phyloP scores from a whole-genome alignment of 2,113 vertebrate species.

The Scatophagus argus region DNA sequence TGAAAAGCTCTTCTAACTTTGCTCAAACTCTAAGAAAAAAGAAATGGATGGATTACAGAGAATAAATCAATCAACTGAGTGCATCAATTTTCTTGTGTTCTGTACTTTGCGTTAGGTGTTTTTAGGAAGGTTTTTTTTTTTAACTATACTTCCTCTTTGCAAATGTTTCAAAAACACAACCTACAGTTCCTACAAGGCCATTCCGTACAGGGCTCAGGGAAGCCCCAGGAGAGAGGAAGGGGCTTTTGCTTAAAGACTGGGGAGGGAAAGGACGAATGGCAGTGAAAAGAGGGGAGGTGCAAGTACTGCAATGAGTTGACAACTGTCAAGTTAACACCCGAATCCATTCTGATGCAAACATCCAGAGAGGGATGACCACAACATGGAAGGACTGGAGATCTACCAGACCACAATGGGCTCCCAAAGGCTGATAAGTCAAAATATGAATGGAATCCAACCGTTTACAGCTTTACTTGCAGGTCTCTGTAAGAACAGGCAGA shows the following conservation, averaged over 20 bases:
- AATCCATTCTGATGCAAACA: conserved; percentile 83
- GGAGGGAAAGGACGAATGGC: conserved; percentile 69
- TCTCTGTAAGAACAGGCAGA: conserved; percentile 17
- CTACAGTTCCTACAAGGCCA: conserved; percentile 68
- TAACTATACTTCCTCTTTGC: conserved; percentile 28
- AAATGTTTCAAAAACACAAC: conserved; percentile 63
- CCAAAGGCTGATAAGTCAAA: conserved; percentile 18
- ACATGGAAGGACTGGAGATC: conserved; percentile 59
- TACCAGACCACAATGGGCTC: conserved; percentile 38
- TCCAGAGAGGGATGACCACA: conserved; percentile 68
- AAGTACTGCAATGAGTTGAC: conserved; percentile 66
- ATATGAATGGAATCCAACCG: conserved; percentile 32
- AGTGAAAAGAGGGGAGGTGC: conserved; percentile 66
- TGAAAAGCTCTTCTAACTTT: conserved; percentile 8
- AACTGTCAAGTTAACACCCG: conserved; percentile 79
- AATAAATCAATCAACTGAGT: conserved; percentile 15
- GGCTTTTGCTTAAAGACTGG: conserved; percentile 77
- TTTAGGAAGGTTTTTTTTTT: conserved; percentile 10
- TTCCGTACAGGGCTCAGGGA: conserved; percentile 60
- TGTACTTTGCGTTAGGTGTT: conserved; percentile 18
- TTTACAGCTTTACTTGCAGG: conserved; percentile 7
- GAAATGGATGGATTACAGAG: conserved; percentile 10
- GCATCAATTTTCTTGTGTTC: conserved; percentile 27
- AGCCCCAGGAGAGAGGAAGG: conserved; percentile 75
- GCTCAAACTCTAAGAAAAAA: conserved; percentile 35